phyloP scores from a whole-genome alignment of 2,888 invertebrate species.

The Cacoxenus indagator region DNA sequence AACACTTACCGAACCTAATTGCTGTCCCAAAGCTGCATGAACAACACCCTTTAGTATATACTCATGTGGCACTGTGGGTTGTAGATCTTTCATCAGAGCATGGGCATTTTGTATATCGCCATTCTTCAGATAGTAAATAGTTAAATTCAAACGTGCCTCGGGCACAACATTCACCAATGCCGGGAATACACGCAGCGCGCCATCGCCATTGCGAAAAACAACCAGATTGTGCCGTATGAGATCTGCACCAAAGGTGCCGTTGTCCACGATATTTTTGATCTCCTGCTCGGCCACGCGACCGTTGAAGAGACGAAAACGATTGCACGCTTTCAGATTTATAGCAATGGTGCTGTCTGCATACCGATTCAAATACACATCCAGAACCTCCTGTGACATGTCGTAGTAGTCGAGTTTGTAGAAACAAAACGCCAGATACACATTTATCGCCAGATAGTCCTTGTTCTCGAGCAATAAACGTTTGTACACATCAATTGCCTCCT shows the following conservation, averaged over 20 bases:
- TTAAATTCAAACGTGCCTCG: conserved; percentile 95
- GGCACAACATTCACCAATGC: conserved; percentile 94
- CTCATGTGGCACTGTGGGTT: conserved; percentile 94
- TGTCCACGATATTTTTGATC: conserved; percentile 84
- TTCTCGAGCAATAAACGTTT: conserved; percentile 92
- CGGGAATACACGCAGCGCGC: conserved; percentile 91
- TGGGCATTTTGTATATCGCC: conserved; percentile 92
- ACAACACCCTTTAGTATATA: conserved; percentile 97
- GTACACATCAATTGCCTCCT: conserved; percentile 98
- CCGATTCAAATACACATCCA: conserved; percentile 91
- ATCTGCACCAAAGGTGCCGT: conserved; percentile 88
- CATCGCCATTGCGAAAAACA: conserved; percentile 94
- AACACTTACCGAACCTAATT: conserved; percentile 82
- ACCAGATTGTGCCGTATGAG: conserved; percentile 95
- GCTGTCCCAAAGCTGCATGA: conserved; percentile 93
- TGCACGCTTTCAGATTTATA: conserved; percentile 89
- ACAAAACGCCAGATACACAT: conserved; percentile 97
- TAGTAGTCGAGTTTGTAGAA: conserved; percentile 99
- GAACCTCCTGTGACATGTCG: conserved; percentile 97
- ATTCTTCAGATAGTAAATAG: conserved; percentile 92
- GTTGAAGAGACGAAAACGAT: conserved; percentile 86
- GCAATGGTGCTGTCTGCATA: conserved; percentile 95
- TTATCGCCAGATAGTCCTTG: conserved; percentile 93
- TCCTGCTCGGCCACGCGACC: conserved; percentile 95
- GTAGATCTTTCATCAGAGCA: conserved; percentile 88